These are phyloP conservation scores for Perodicticus potto DNA, from an alignment of 2,797 vertebrate species.

Conservation along the genomic window DNA sequence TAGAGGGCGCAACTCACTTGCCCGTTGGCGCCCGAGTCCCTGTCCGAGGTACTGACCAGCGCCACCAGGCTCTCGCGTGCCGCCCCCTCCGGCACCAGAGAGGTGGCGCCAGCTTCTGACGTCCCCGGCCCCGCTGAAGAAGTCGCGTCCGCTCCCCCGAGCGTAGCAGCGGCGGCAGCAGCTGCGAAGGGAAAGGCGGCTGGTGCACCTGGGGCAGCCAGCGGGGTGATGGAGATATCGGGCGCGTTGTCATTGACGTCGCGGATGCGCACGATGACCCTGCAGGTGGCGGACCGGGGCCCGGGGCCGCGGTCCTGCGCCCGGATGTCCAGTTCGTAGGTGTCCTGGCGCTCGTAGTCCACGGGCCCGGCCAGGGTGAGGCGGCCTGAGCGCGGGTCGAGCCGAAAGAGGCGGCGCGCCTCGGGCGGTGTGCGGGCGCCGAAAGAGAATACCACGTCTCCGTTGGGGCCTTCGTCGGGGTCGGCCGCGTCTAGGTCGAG, in stretches of 20 bases:
- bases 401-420: constrained; percentile 89
- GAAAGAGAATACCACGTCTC: constrained; percentile 86
- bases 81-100: constrained; percentile 93
- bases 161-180: constrained; percentile 88
- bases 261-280: constrained; percentile 93
- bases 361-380: constrained; percentile 92
- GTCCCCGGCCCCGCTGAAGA: constrained; percentile 91
- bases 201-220: constrained; percentile 83
- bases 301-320: constrained; percentile 95
- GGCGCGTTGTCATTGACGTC: constrained; percentile 98
- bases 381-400: constrained; percentile 88
- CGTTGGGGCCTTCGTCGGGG: constrained; percentile 90
- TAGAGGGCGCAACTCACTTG: constrained; percentile 95
- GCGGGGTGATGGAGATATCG: constrained; percentile 94
- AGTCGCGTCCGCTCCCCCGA: constrained; percentile 75
- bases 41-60: constrained; percentile 95
- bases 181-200: constrained; percentile 58
- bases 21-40: constrained; percentile 93
- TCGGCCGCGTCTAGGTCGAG: constrained; percentile 89
- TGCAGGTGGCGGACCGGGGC: constrained; percentile 92
- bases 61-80: constrained; percentile 95
- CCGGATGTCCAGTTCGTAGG: constrained; percentile 96
- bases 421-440: constrained; percentile 92
- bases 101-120: constrained; percentile 81
- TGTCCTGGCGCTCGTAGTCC: constrained; percentile 95